Percentiles rank a stretch among this genome's conserved stretches.
phyloP scores from a whole-genome alignment of 1,140 invertebrate species.

The Eufriesea mexicana region DNA sequence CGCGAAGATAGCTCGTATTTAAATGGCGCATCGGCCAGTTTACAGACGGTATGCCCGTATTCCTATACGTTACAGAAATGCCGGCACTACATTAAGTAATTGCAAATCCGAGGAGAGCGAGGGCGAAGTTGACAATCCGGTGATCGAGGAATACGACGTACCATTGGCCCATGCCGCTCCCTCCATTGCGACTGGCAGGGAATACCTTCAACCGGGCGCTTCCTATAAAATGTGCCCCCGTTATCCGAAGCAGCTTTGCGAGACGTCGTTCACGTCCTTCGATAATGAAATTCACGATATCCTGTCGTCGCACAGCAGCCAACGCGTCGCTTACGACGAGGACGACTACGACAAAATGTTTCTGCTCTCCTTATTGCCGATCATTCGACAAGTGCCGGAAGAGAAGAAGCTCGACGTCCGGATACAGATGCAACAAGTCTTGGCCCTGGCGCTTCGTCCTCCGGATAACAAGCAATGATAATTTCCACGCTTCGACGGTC shows the following conservation, averaged over 20 bases:
- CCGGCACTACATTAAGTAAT: slow-evolving; percentile 23
- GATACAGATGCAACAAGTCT: slow-evolving; percentile 79
- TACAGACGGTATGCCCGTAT: background rate
- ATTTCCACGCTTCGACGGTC: background rate
- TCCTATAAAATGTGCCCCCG: slow-evolving; percentile 65
- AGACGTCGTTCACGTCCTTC: slow-evolving; percentile 73
- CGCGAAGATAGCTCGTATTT: background rate
- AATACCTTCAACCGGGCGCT: slow-evolving; percentile 66
- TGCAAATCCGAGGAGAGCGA: slow-evolving; percentile 72
- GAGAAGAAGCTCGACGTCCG: slow-evolving; percentile 77
- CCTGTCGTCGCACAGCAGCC: slow-evolving; percentile 72
- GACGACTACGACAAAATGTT: slow-evolving; percentile 81
- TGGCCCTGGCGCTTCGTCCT: slow-evolving; percentile 72
- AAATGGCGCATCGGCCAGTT: background rate
- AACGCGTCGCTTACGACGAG: slow-evolving; percentile 68
- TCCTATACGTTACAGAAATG: slow-evolving; percentile 25
- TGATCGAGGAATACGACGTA: slow-evolving; percentile 75
- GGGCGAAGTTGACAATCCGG: slow-evolving; percentile 71
- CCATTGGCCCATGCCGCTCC: slow-evolving; percentile 65
- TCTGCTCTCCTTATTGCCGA: slow-evolving; percentile 76
- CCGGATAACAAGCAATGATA: slow-evolving; percentile 64
- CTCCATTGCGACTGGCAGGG: slow-evolving; percentile 51
- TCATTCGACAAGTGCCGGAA: slow-evolving; percentile 76
- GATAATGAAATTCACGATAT: slow-evolving; percentile 76
- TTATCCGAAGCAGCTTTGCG: slow-evolving; percentile 74